Percentiles rank a stretch among this genome's conserved stretches.
These are phyloP conservation scores for Rhinophrynus dorsalis DNA, from an alignment of 2,797 vertebrate genomes.

Conservation along the genomic window DNA sequence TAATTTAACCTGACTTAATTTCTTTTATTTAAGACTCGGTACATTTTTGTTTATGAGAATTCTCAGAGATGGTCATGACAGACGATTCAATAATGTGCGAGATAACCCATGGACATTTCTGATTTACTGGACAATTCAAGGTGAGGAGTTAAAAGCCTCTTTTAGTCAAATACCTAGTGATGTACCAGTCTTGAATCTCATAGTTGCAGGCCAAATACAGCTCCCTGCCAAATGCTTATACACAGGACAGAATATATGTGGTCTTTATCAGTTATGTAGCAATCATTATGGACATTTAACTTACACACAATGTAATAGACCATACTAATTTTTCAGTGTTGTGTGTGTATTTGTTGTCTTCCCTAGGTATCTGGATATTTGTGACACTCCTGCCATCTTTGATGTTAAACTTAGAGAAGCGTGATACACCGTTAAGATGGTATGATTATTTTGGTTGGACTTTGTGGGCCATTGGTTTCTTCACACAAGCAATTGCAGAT, in stretches of 20 bases:
- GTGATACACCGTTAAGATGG: constrained; percentile 64
- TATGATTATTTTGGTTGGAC: constrained; percentile 77
- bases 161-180: no score
- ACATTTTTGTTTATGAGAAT: constrained; percentile 77
- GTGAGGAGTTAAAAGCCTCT: constrained; percentile 53
- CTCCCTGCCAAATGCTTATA: no score
- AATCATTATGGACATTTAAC: no score
- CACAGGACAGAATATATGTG: no score
- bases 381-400: constrained; percentile 78
- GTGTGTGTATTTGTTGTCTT: neutral
- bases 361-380: constrained; percentile 77
- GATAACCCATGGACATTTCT: constrained; percentile 76
- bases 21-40: constrained; percentile 41
- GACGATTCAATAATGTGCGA: constrained; percentile 75
- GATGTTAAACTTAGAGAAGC: constrained; percentile 73
- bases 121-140: constrained; percentile 80
- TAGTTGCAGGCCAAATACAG: no score
- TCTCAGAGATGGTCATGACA: constrained; percentile 75
- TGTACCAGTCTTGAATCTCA: no score
- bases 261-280: no score
- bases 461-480: constrained; percentile 75
- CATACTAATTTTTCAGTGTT: no score
- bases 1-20: neutral
- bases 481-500: constrained; percentile 72
- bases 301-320: no score